Conservation (phyloP, 2,888 invertebrate genomes). For the Masnerella sp. region DNA sequence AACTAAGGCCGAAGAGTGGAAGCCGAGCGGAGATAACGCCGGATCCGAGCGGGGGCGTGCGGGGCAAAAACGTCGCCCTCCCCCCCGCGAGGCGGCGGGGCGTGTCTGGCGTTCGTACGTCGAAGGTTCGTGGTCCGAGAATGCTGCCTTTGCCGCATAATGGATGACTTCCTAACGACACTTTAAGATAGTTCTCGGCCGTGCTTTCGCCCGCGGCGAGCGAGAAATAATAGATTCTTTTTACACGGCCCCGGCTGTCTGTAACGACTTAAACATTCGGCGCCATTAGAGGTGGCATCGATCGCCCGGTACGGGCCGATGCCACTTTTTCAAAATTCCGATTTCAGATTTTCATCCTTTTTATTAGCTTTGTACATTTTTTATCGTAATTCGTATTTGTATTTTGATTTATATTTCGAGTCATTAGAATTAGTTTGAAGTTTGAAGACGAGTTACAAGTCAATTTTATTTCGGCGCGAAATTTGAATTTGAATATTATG, state of each 20-base stretch:
- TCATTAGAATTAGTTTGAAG: no score
- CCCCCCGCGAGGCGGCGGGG: constrained; percentile 60
- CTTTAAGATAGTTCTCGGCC: constrained; percentile 73
- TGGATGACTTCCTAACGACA: constrained; percentile 75
- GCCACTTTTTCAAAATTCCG: no score
- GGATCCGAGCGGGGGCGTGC: constrained; percentile 10
- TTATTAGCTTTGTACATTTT: no score
- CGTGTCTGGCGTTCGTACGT: constrained; percentile 66
- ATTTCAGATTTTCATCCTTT: no score
- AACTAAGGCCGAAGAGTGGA: constrained; percentile 49
- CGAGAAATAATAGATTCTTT: constrained; percentile 71
- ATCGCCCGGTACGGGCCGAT: no score
- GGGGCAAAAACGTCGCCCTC: constrained; percentile 52
- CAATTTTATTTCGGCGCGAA: no score
- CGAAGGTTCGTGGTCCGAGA: constrained; percentile 67
- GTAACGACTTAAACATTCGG: constrained; percentile 64
- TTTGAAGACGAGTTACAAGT: no score
- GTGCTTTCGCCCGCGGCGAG: constrained; percentile 63
- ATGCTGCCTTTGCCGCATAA: constrained; percentile 70
- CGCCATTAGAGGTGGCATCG: constrained; percentile 50
- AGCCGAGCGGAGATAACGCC: constrained; percentile 22
- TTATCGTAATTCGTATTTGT: no score
- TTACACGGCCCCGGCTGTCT: constrained; percentile 44
- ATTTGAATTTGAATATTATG: no score
- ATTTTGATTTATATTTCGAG: no score